phyloP scores from a whole-genome alignment of 2,113 vertebrate genomes.

The Heloderma charlesbogerti region DNA sequence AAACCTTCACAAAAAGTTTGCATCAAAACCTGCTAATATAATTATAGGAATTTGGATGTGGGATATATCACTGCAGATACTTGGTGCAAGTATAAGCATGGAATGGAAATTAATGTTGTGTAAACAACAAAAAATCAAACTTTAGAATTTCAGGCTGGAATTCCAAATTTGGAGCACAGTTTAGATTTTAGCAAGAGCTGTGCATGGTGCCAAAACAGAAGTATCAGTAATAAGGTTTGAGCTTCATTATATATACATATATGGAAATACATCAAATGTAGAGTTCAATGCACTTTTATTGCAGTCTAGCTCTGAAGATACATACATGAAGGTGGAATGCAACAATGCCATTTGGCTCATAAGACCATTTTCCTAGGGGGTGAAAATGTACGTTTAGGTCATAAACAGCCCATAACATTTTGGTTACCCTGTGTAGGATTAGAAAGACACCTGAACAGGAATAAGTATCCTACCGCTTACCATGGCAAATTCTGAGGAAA shows the following conservation, averaged over 20 bases:
- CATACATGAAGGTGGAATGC: not conserved
- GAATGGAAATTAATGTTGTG: not conserved
- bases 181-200: not conserved
- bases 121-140: not conserved
- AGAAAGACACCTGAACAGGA: not conserved
- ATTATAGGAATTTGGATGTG: not conserved
- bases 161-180: not conserved
- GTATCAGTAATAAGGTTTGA: not conserved
- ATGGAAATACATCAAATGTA: not conserved
- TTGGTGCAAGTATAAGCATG: not conserved
- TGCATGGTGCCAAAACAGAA: not conserved
- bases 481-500: not conserved
- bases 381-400: not conserved
- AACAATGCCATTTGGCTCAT: not conserved
- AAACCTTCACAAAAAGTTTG: too few relatives aligned
- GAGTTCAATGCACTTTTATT: not conserved
- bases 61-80: not conserved
- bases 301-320: not conserved
- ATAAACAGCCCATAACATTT: not conserved
- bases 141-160: not conserved
- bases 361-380: not conserved
- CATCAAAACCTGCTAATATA: too few relatives aligned
- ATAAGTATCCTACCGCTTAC: not conserved
- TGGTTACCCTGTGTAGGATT: not conserved
- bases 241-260: not conserved